Evolutionary conservation across 2,888 invertebrate species (phyloP), one percentile per base, ranked within the genome.

Genomic region (Nomada ferruginata): DNA sequence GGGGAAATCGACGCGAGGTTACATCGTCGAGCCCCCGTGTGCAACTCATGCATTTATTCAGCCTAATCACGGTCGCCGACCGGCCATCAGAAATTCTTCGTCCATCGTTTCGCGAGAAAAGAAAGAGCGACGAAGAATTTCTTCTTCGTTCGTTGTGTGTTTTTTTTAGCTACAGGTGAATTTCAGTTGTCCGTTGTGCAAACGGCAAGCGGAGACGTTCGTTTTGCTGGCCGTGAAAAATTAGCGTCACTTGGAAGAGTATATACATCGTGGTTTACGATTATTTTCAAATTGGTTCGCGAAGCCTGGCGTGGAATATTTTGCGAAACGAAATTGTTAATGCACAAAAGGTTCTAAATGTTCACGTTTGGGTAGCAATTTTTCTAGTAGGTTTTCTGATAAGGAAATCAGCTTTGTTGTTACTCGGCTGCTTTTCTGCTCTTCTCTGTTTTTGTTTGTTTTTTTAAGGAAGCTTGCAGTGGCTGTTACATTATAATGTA

Each of bases 21-120:
- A 52, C 64, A 65, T 76, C 55, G 47, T 66, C 69, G 82, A 64
- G 29, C 63, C 44, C 23, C 29, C 59, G 69, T 74, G 76, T 84
- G 83, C 83, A 70, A 79, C 86, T 90, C 90, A 90, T 90, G 86
- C 89, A 90, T 90, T 90, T 90, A 90, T 90, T 90, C 89, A 82
- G 77, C 78, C 84, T 89, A 90, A 90, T 90, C 89, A 90, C 83
- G 65, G 55, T 47, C 68, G 76, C 53, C 15, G 47, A 73, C 73
- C 61, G 44, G 60, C 83, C 83, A 86, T 85, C 79, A 79, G 79
- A 73, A 79, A 83, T 77, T 81, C 79, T 75, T 69, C 76, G 63
- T 76, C 59, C 59, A 15, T 15, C 47, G 7, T 69, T 15, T 55
- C 60, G 42, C 57, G 65, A 29, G 20, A 52, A 70, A 57, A 23